Evolutionary conservation across 2,797 vertebrate genomes (phyloP).

Genomic region (Choloepus didactylus): DNA sequence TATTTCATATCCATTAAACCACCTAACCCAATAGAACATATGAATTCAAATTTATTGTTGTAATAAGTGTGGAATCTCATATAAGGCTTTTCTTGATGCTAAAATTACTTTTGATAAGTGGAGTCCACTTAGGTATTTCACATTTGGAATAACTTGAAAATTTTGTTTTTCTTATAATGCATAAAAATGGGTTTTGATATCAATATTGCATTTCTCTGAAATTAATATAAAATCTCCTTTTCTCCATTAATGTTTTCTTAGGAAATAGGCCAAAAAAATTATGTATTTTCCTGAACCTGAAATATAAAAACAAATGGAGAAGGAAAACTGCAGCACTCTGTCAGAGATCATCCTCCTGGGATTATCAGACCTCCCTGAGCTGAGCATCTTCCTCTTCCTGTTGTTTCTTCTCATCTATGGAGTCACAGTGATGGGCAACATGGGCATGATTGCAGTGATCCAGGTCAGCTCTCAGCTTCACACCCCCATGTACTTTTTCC

Average conservation of each 20-base stretch:
- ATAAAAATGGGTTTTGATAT: background rate
- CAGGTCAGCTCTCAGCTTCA: no score
- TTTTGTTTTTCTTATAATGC: background rate
- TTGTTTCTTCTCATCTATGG: no score
- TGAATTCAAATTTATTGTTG: background rate
- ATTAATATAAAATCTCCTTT: background rate
- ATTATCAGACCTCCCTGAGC: no score
- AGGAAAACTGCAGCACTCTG: no score
- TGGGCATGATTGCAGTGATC: slow-evolving; percentile 1
- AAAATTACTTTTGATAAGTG: background rate
- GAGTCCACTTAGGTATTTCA: rapidly evolving
- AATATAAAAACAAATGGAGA: no score
- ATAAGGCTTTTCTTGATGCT: background rate
- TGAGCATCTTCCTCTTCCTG: no score
- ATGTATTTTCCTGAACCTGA: no score
- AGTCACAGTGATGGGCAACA: no score
- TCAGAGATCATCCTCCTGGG: no score
- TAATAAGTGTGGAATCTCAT: background rate
- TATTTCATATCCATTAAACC: background rate
- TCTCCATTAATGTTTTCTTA: background rate
- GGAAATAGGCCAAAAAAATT: background rate
- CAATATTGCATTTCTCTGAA: background rate
- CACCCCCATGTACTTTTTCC: no score
- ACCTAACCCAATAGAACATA: background rate
- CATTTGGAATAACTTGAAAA: background rate